phyloP scores from a whole-genome alignment of 2,888 invertebrate genomes.

The Acanthacorydalis orientalis region DNA sequence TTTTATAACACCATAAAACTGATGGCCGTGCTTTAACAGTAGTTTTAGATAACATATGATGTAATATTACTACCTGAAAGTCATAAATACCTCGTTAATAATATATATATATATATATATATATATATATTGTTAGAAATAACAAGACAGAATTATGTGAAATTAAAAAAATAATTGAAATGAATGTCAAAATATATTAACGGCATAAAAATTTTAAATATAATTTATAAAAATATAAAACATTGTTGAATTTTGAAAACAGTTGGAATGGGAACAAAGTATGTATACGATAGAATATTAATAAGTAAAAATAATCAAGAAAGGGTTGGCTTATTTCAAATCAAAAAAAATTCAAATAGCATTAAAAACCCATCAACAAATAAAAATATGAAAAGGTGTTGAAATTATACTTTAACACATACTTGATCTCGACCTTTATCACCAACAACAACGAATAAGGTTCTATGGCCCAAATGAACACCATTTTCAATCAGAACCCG shows the following conservation, averaged over 20 bases:
- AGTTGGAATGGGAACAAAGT: too few species aligned
- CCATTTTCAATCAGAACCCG: slow-evolving; percentile 95
- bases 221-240: too few species aligned
- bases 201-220: too few species aligned
- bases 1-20: slow-evolving; percentile 98
- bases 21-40: slow-evolving; percentile 82
- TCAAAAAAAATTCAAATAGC: slow-evolving; percentile 1
- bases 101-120: too few species aligned
- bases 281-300: background rate
- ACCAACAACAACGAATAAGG: slow-evolving; percentile 88
- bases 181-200: too few species aligned
- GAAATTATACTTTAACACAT: slow-evolving; percentile 11
- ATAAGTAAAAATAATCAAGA: background rate
- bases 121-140: background rate
- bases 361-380: too few species aligned
- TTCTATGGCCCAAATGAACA: slow-evolving; percentile 73
- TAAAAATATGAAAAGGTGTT: background rate
- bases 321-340: background rate
- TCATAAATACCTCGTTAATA: too few species aligned
- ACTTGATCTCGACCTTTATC: slow-evolving; percentile 94
- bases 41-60: slow-evolving; percentile 94
- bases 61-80: slow-evolving; percentile 77
- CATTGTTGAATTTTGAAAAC: too few species aligned
- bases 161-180: too few species aligned
- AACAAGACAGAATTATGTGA: too few species aligned